These are phyloP conservation scores for Hirudo medicinalis DNA, from an alignment of 1,140 invertebrate genomes.

Conservation along the genomic window DNA sequence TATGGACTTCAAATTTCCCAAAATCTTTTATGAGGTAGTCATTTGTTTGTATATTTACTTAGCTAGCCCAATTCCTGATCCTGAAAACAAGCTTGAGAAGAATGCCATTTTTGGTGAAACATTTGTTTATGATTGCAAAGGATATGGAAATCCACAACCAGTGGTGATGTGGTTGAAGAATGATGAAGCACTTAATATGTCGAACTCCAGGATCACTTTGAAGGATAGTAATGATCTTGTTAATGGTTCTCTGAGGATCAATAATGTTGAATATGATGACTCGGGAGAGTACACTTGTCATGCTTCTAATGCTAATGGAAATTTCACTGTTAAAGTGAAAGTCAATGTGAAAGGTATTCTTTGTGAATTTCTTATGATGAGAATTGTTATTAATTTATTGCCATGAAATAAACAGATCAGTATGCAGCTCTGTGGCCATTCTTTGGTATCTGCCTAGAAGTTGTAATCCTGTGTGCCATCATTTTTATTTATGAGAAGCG, in stretches of 20 bases:
- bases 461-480: conserved; percentile 77
- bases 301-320: conserved; percentile 34
- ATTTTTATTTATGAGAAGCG: conserved; percentile 70
- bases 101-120: conserved; percentile 36
- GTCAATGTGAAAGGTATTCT: conserved; percentile 60
- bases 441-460: conserved; percentile 50
- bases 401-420: conserved; percentile 31
- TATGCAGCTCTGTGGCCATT: conserved; percentile 43
- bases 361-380: background rate
- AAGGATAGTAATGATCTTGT: conserved; percentile 14
- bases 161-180: background rate
- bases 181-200: background rate
- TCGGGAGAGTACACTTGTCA: conserved; percentile 53
- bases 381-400: background rate
- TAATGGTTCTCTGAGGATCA: conserved; percentile 48
- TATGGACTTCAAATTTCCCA: no score
- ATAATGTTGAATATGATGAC: conserved; percentile 50
- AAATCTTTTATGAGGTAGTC: no score
- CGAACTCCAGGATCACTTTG: background rate
- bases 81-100: conserved; percentile 23
- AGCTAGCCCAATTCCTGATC: background rate
- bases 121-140: conserved; percentile 31
- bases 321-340: conserved; percentile 42
- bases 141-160: conserved; percentile 30
- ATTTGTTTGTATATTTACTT: no score